phyloP scores from a whole-genome alignment of 53 echinoderm and acorn worm species.

The Stichopus horrens region DNA sequence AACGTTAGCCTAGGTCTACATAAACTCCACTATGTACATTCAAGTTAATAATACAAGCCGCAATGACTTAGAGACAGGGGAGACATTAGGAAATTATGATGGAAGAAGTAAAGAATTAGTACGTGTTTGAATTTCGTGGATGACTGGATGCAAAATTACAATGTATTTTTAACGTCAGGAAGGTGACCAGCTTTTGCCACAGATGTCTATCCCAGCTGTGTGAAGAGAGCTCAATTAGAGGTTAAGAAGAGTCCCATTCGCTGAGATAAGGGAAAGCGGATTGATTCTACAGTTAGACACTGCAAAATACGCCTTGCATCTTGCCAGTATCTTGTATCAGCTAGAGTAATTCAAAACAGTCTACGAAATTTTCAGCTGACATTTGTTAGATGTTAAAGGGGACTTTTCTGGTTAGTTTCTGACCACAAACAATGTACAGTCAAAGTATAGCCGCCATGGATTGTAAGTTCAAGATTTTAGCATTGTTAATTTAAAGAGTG shows the following conservation, averaged over 20 bases:
- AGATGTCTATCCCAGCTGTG: not conserved
- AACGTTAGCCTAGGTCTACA: not conserved
- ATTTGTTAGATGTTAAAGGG: not conserved
- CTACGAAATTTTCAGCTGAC: not conserved
- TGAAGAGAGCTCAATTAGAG: not conserved
- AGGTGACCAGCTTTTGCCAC: not conserved
- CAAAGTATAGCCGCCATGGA: slow-evolving; percentile 74
- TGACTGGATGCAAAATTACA: not conserved
- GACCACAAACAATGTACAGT: slow-evolving; percentile 38
- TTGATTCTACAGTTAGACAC: not conserved
- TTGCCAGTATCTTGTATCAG: not conserved
- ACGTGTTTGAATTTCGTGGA: not conserved
- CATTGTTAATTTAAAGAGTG: too few species aligned
- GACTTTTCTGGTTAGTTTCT: not conserved
- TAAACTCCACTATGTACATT: too few species aligned
- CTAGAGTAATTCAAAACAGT: not conserved
- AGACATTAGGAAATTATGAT: not conserved
- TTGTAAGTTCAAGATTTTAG: slow-evolving; percentile 53
- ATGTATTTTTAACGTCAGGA: not conserved
- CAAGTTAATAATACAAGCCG: not conserved
- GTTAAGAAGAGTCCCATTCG: not conserved
- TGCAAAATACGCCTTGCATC: not conserved
- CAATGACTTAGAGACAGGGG: not conserved
- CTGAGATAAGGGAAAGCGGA: not conserved
- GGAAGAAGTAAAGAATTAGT: not conserved